Evolutionary conservation across 1,140 invertebrate species (phyloP), one percentile per base, ranked within the genome.

Genomic region (Maniola jurtina): DNA sequence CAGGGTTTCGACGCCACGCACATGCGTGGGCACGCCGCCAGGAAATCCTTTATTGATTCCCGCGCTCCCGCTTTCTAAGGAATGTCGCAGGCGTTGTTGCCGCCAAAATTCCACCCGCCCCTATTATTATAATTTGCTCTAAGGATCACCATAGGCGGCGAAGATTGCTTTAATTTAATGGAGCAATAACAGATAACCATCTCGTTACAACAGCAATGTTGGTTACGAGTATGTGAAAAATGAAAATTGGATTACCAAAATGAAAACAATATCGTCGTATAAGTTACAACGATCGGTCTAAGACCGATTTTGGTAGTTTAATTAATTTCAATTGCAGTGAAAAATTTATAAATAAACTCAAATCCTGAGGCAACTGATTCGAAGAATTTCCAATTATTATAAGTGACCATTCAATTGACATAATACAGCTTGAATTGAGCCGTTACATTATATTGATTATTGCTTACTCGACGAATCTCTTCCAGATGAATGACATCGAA

Each of bases 1-100:
- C 55, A 68, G 66, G 61, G 45, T 59, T 45, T 68, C 60, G 64
- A 55, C 73, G 81, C 78, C 78, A 90, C 88, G 88, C 88, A 90
- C 88, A 90, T 90, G 88, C 88, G 88, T 90, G 81, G 86, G 85
- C 88, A 88, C 72, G 80, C 77, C 84, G 84, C 86, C 88, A 88
- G 86, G 81, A 90, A 90, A 88, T 90, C 86, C 86, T 88, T 90
- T 90, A 90, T 90, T 86, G 88, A 90, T 88, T 88, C 88, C 88
- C 86, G 85, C 85, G 83, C 84, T 85, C 78, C 78, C 81, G 79
- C 72, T 85, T 87, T 84, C 83, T 88, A 83, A 89, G 83, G 86
- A 89, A 89, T 89, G 83, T 86, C 81, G 79, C 85, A 82, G 80
- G 75, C 85, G 77, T 81, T 85, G 73, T 81, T 89, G 77, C 81